Evolutionary conservation across 2,888 invertebrate genomes (phyloP), one percentile per base, ranked within the genome.

Genomic region (Gastrophysa polygoni): DNA sequence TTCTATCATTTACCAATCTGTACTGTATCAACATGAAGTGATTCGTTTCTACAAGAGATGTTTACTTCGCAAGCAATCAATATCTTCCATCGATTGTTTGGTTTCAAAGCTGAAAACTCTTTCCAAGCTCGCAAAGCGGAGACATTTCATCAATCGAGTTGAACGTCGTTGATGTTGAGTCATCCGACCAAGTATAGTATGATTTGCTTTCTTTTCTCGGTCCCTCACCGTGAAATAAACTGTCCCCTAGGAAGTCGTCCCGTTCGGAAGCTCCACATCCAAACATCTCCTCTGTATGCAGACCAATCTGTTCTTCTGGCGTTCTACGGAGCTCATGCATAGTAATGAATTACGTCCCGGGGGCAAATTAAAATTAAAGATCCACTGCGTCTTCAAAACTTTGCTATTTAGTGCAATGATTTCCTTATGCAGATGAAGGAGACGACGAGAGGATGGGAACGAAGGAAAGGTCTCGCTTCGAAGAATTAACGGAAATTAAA

Each of bases 311-410:
- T 78, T 79, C 77, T 76, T 75, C 69, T 71, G 72, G 75, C 78
- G 73, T 73, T 46, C 71, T 63, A 70, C 74, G 77, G 77, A 80
- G 75, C 81, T 82, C 81, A 82, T 82, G 82, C 82, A 82, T 82
- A 82, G 78, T 82, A 82, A 82, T 82, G 82, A 82, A 82, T 82
- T 80, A 81, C 80, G 74, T 82, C 82, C 81, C 81, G 71, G 72
- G 81, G 81, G 82, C 78, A 80, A 81, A 82, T 82, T 82, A 82
- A 82, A 82, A 81, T 82, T 81, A 82, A 82, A 81, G 81, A 78
- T 80, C 80, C 78, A 38, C 38, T 73, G 76, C 78, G 78, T 80
- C 81, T 81, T 81, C 78, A 80, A 81, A 81, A 81, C 80, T 82
- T 81, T 79, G 76, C 80, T 80, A 81, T 82, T 82, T 82, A 81